Evolutionary conservation across 2,888 invertebrate genomes (phyloP).

Genomic region (Quadroppia sp.): DNA sequence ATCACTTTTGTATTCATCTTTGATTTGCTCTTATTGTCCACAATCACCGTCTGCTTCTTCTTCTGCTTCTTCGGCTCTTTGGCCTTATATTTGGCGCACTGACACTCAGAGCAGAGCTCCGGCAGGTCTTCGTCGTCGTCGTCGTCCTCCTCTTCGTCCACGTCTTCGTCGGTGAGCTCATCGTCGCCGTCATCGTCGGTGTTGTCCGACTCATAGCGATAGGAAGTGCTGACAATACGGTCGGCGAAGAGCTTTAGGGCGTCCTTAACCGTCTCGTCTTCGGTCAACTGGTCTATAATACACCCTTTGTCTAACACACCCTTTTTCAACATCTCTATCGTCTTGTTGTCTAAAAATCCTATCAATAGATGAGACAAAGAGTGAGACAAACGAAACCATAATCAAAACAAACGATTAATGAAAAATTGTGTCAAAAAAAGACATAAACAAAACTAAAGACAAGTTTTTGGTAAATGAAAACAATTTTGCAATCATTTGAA

Average conservation of each 20-base stretch:
- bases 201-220: not conserved
- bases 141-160: not conserved
- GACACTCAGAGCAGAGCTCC: not conserved
- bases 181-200: not conserved
- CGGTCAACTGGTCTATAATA: not conserved
- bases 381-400: too few relatives aligned
- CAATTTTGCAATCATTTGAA: too few relatives aligned
- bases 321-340: too few relatives aligned
- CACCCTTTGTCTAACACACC: too few relatives aligned
- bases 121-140: not conserved
- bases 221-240: not conserved
- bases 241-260: conserved; percentile 6
- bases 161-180: not conserved
- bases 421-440: too few relatives aligned
- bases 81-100: not conserved
- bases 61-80: not conserved
- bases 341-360: too few relatives aligned
- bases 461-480: too few relatives aligned
- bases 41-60: not conserved
- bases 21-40: not conserved
- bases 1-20: not conserved
- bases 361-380: too few relatives aligned
- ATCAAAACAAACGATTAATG: too few relatives aligned
- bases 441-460: too few relatives aligned
- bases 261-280: conserved; percentile 23